phyloP scores from a whole-genome alignment of 2,113 vertebrate genomes.

The Sardina pilchardus region DNA sequence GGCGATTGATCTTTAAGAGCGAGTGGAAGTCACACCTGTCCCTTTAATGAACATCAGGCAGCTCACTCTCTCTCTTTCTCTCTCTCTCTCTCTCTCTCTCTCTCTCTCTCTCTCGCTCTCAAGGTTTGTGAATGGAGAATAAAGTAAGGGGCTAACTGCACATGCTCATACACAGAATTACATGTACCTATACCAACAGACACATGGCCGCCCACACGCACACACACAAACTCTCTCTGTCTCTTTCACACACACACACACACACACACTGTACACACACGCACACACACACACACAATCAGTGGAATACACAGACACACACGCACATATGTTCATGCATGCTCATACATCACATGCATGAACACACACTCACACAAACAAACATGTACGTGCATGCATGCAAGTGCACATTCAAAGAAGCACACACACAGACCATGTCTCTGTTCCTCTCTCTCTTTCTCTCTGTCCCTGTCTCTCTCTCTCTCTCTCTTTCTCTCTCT shows the following conservation, averaged over 20 bases:
- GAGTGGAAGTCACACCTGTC: constrained; percentile 3
- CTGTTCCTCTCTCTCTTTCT: not conserved
- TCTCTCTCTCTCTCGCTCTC: not conserved
- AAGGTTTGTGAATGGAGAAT: no score
- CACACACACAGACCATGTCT: not conserved
- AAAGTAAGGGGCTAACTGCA: no score
- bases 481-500: not conserved
- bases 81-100: not conserved
- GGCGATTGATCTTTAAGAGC: constrained; percentile 22
- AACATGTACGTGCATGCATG: not conserved
- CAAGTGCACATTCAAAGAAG: not conserved
- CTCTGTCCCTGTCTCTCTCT: not conserved
- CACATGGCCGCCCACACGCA: no score
- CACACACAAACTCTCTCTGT: not conserved
- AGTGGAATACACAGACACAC: not conserved
- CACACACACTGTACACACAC: constrained; percentile 6
- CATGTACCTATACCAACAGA: no score
- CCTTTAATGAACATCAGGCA: not conserved
- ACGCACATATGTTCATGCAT: not conserved
- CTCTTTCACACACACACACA: constrained; percentile 19
- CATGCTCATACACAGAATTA: no score
- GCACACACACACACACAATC: not conserved
- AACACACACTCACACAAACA: constrained; percentile 9
- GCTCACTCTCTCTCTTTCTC: not conserved
- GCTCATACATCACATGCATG: not conserved